These are phyloP conservation scores for Pinna nobilis DNA, from an alignment of 1,140 invertebrate species.

Conservation along the genomic window DNA sequence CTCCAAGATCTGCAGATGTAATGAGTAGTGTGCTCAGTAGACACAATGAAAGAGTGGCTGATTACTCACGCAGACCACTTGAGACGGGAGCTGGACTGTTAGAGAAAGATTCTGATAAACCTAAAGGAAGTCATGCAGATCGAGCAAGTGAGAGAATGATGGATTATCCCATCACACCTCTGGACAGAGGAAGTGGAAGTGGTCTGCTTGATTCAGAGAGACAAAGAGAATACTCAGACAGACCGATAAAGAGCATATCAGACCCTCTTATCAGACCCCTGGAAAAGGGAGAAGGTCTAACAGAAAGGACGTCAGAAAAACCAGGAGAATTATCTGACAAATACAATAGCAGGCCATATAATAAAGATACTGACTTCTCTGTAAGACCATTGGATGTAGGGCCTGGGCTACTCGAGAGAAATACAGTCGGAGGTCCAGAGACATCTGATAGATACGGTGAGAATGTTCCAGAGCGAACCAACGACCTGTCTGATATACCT, in stretches of 20 bases:
- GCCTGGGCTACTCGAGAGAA: background rate
- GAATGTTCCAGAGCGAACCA: too few relatives aligned
- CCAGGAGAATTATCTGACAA: background rate
- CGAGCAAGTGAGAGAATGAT: background rate
- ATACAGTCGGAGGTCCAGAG: background rate
- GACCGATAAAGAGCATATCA: background rate
- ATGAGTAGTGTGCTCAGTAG: background rate
- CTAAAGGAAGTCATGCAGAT: background rate
- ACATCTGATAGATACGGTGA: background rate
- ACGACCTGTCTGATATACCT: too few relatives aligned
- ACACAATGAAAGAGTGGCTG: background rate
- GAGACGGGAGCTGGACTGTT: background rate
- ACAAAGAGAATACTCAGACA: background rate
- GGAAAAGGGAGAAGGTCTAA: background rate
- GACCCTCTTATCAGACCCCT: background rate
- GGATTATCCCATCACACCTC: background rate
- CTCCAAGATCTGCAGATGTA: too few relatives aligned
- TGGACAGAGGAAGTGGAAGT: background rate
- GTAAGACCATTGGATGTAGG: too few relatives aligned
- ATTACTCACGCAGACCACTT: background rate
- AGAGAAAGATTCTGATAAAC: background rate
- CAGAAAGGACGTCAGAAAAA: background rate
- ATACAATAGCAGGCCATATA: background rate
- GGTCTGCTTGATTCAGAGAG: background rate
- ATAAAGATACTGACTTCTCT: background rate